Conservation (phyloP, 1,140 invertebrate species). For the Magallana ariakensis region DNA sequence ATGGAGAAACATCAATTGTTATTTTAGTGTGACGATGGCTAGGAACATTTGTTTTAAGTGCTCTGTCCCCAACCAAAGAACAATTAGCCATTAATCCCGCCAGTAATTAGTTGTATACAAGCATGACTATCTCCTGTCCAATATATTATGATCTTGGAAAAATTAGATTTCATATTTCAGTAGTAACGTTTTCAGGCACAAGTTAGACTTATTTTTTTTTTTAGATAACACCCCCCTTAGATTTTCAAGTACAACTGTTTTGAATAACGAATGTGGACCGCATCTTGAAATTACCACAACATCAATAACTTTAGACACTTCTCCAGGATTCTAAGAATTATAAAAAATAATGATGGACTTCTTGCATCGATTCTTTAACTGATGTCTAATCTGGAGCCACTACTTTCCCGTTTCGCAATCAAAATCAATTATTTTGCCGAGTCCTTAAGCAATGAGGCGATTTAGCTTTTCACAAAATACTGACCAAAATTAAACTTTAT, state of each 20-base stretch:
- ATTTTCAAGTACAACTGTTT: too few relatives aligned
- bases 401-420: conserved; percentile 33
- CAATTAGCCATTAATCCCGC: background rate
- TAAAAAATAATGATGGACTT: conserved; percentile 34
- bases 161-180: too few relatives aligned
- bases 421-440: conserved; percentile 37
- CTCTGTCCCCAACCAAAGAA: background rate
- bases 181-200: too few relatives aligned
- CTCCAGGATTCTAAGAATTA: conserved; percentile 19
- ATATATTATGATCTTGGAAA: too few relatives aligned
- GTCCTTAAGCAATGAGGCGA: conserved; percentile 35
- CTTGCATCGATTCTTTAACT: conserved; percentile 20
- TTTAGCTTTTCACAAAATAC: conserved; percentile 37
- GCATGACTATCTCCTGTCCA: too few relatives aligned
- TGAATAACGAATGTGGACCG: too few relatives aligned
- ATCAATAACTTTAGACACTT: conserved; percentile 21
- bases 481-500: conserved; percentile 35
- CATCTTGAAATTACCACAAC: background rate
- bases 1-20: background rate
- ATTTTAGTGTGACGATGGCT: background rate
- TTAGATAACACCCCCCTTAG: too few relatives aligned
- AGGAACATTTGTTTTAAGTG: background rate
- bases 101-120: too few relatives aligned
- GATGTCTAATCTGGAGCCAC: conserved; percentile 34
- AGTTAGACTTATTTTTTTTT: too few relatives aligned